These are phyloP conservation scores for Osmoderma eremita DNA, from an alignment of 2,888 invertebrate genomes.

Conservation along the genomic window DNA sequence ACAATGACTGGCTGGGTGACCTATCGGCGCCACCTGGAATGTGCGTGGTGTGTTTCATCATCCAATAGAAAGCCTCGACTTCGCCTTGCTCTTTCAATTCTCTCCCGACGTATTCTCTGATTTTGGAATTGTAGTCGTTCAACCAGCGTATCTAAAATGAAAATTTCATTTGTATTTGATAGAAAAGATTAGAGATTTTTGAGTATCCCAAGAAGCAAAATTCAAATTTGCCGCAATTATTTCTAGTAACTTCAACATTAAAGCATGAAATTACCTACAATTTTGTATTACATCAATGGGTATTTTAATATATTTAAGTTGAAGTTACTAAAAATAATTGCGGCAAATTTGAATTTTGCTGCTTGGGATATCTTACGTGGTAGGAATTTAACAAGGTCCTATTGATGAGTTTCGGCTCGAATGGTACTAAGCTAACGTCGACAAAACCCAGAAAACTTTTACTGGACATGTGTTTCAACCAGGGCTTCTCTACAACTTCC, in stretches of 20 bases:
- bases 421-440: constrained; percentile 87
- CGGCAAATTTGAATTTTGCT: neutral
- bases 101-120: constrained; percentile 77
- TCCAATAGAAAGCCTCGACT: constrained; percentile 82
- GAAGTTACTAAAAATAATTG: too few species aligned
- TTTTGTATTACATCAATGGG: too few species aligned
- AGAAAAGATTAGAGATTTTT: too few species aligned
- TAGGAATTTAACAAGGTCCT: constrained; percentile 76
- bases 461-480: constrained; percentile 63
- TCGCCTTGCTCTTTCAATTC: constrained; percentile 77
- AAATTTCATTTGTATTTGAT: neutral
- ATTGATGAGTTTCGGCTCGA: constrained; percentile 87
- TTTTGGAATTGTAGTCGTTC: constrained; percentile 80
- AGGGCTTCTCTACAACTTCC: constrained; percentile 71
- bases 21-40: constrained; percentile 64
- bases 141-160: constrained; percentile 77
- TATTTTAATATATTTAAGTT: too few species aligned
- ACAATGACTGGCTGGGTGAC: constrained; percentile 1
- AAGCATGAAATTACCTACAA: too few species aligned
- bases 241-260: too few species aligned
- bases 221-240: constrained; percentile 13
- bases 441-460: constrained; percentile 76
- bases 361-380: constrained; percentile 71
- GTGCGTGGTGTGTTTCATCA: constrained; percentile 82
- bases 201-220: constrained; percentile 6